Evolutionary conservation across 2,888 invertebrate species (phyloP), one percentile per base, ranked within the genome.

Genomic region (Cremastobaeus sp.): DNA sequence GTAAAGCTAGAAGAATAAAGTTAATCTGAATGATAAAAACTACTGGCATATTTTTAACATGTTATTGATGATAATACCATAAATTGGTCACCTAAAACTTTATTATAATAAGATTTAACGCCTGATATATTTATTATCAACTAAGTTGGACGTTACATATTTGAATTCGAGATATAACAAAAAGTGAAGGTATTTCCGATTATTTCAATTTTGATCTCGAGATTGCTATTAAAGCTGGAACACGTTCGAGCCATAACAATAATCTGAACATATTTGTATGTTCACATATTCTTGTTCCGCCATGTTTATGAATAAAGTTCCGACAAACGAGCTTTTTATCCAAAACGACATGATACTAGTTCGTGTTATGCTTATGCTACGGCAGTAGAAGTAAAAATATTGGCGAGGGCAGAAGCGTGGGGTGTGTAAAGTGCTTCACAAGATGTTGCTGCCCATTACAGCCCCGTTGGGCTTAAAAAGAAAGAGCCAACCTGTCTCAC

Each of bases 401-500:
- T 69, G 75, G 74, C 59, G 70, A 75, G 73, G 74, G 77, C 64
- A 74, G 50, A 72, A 76, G 73, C 66, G 59, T 72, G 79, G 81
- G 79, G 76, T 73, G 82, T 78, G 82, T 77, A 76, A 85, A 85
- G 81, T 83, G 80, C 81, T 81, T 72, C 60, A 77, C 85, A 86
- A 86, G 84, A 85, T 86, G 85, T 84, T 84, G 83, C 85, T 79
- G 78, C 78, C 82, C 83, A 82, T 85, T 85, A 85, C 81, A 83
- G 80, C 79, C 81, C 82, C 81, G 76, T 73, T 79, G 80, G 80
- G 78, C 66, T 81, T 74, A 74, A 76, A 78, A 76, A 77, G 71
- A 76, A 76, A 64, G 73, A 74, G 52, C 68, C 74, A 69, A 60
- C 60, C 57, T 69, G 64, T 68, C 65, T 70, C 76, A 64, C 69